Conservation (phyloP, 2,888 invertebrate genomes). For the Plemyria rubiginata region DNA sequence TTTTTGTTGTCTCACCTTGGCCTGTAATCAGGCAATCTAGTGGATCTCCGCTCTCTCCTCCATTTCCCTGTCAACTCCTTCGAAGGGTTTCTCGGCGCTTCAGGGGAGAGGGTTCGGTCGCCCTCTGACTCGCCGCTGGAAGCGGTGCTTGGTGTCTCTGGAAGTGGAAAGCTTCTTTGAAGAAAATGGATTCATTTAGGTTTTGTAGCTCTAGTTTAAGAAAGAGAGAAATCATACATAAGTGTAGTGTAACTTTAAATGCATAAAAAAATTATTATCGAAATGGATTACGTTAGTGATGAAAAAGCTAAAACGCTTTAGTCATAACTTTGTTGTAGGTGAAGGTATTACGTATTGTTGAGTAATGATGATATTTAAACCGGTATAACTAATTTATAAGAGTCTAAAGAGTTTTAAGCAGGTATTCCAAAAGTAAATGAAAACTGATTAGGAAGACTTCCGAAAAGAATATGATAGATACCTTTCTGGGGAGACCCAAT, state of each 20-base stretch:
- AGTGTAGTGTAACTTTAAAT: too few species aligned
- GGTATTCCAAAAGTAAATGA: not conserved
- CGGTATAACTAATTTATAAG: not conserved
- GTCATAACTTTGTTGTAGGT: too few species aligned
- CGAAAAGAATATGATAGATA: conserved; percentile 36
- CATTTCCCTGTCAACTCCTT: conserved; percentile 89
- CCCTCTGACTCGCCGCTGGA: conserved; percentile 80
- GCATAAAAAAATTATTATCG: too few species aligned
- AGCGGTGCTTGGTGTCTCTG: conserved; percentile 81
- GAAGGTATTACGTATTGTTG: too few species aligned
- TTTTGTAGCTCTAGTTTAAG: too few species aligned
- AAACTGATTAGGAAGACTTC: not conserved
- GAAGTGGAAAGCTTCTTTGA: conserved; percentile 42
- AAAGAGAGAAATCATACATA: too few species aligned
- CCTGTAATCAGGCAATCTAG: conserved; percentile 77
- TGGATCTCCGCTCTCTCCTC: conserved; percentile 88
- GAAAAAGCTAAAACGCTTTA: too few species aligned
- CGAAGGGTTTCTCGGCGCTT: conserved; percentile 57
- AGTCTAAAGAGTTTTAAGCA: not conserved
- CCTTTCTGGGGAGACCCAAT: conserved; percentile 73
- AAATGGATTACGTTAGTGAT: too few species aligned
- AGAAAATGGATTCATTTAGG: not conserved
- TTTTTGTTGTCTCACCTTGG: conserved; percentile 62
- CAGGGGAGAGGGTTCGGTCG: conserved; percentile 75
- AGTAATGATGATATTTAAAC: not conserved